Base-by-base conservation (phyloP, 2,888 invertebrate species). In the Drosophila kanekoi region DNA sequence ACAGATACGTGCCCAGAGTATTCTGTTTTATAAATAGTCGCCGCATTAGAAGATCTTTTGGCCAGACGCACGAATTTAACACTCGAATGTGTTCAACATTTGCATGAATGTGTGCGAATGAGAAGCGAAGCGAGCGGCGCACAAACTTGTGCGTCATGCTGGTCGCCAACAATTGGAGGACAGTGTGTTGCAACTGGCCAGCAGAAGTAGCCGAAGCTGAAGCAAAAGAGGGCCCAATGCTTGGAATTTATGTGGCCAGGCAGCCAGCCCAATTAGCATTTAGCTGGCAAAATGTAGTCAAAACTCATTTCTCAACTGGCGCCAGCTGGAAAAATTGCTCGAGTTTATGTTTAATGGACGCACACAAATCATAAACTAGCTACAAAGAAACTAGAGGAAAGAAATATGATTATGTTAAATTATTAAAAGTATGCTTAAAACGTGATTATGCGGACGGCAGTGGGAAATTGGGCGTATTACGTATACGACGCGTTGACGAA, bases 31-130 rank as follows among this genome's bases (percentile, higher is more conserved):
- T 65, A 73, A 73, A 77, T 77, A 77, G 65, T 61, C n/a, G 32
- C 32, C 72, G 74, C 87, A 84, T 84, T 87, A 86, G 82, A 82
- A 81, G 66, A 86, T 47, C 65, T 51, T 58, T 48, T 61, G 63
- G 56, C 61, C 56, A 80, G 64, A 72, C 81, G 61, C 68, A 78
- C 70, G 69, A 67, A 60, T 70, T 69, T 52, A 56, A 51, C 62
- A 53, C 35, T 32, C 23, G 16, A 32, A 37, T 23, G 20, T 20
- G 20, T 41, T 43, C 13, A 56, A 62, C 71, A 72, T 81, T 81
- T 72, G 75, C 81, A 80, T 78, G 62, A 70, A 79, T 75, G 74
- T 59, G 63, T 23, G 70, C 45, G 71, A 61, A 57, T 62, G 65
- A 66, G 33, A 38, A 40, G 28, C 20, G n/a, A 48, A 33, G 14